Percentiles rank a stretch among this genome's conserved stretches.
Conservation (phyloP, 2,113 vertebrate species). For the Serilophus lunatus region DNA sequence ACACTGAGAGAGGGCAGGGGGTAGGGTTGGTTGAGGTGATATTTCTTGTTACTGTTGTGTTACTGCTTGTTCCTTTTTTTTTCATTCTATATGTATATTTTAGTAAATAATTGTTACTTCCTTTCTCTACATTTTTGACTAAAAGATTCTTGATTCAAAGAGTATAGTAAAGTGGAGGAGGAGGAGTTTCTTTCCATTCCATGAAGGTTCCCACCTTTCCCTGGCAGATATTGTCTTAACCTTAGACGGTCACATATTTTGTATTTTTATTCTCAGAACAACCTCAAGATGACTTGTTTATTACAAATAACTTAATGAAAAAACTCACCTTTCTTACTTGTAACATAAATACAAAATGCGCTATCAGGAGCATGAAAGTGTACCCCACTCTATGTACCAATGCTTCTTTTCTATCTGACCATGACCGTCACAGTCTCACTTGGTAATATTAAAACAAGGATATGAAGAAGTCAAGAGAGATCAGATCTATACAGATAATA, state of each 20-base stretch:
- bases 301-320: neutral
- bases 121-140: no score
- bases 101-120: no score
- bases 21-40: no score
- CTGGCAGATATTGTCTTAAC: no score
- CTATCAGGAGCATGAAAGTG: neutral
- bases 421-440: neutral
- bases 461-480: neutral
- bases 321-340: neutral
- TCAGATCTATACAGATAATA: neutral
- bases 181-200: no score
- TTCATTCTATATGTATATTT: no score
- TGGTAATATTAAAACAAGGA: neutral
- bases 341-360: neutral
- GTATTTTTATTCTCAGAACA: neutral
- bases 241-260: neutral
- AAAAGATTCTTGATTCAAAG: no score
- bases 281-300: neutral
- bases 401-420: neutral
- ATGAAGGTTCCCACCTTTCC: no score
- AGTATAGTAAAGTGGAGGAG: no score
- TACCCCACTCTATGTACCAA: neutral
- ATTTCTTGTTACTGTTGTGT: no score
- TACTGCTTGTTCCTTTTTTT: no score
- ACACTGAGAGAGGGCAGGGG: no score